Evolutionary conservation across 2,797 vertebrate species (phyloP), one percentile per base, ranked within the genome.

Genomic region (Phrynocephalus forsythii): DNA sequence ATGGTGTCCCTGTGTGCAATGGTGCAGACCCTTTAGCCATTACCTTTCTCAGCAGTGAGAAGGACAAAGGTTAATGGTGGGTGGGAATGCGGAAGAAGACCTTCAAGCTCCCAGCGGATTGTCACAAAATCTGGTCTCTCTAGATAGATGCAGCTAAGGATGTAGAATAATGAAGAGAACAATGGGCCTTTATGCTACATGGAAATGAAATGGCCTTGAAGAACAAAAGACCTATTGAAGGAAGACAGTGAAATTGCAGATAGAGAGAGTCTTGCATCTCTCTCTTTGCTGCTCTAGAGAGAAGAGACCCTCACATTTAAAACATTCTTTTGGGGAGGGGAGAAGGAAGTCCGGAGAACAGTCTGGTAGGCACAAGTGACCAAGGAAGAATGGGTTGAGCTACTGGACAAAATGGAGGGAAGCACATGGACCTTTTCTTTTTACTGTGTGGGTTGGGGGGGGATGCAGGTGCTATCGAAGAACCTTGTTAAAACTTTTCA

Each of bases 51-150:
- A 82, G 33, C 83, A 88, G 88, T 84, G 88, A 87, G 18, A 69
- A 88, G 90, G 72, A 82, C 77, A 87, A 3, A 87, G 90, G 92
- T 93, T 95, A 94, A 95, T 71, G 75, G 79, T 50, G 72, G 82
- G 3, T 22, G 72, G 79, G 93, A 83, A 87, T 1, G 69, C 89
- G 75, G 79, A 93, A 84, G 33, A 83, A 33, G 48, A 86, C 72
- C 26, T 84, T 77, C 90, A 91, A 87, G 28, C 68, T 81, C 90
- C 60, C 71, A 72, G 3, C 78, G 77, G 33, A 33, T 91, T 79
- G 63, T 66, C 72, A 88, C 26, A 83, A 69, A 88, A 75, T 33
- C 78, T 68, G 24, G 75, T 24, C 3, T 24, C 28, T 24, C 85
- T 78, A 66, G n/a, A 15, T 33, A 24, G 28, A 56, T 88, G 79